Evolutionary conservation across 2,797 vertebrate species (phyloP), one percentile per base, ranked within the genome.

Genomic region (Poecilia velifera): DNA sequence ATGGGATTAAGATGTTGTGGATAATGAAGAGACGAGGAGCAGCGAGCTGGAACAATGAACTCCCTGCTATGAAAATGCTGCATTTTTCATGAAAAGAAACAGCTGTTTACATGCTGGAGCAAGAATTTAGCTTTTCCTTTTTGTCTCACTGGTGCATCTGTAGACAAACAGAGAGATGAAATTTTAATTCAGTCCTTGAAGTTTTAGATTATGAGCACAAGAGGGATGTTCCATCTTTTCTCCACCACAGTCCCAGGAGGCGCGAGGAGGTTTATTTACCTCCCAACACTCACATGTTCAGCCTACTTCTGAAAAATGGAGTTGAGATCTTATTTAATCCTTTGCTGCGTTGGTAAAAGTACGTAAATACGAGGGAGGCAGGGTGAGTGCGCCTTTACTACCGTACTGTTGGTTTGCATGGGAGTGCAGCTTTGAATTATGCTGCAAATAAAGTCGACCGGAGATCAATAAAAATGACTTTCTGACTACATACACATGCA

Each of bases 1-100:
- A 84, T 89, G 78, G 75, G 89, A 91, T 93, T 91, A 89, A 85
- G 89, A 91, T 87, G 87, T 62, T 82, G 83, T 77, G 85, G 80
- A 79, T 91, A 87, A 88, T 89, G 81, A 87, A 81, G 73, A 72
- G 77, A 45, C 64, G n/a, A 36, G 53, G 45, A 28, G 36, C 18
- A 75, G 73, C 4, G 76, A 57, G 75, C 28, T 73, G 46, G 12
- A 55, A 74, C 41, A 25, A 82, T 57, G n/a, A 31, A 76, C 49
- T 46, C 55, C 34, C 20, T 64, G 46, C 70, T 76, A 46, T 53
- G 36, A 47, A 51, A 57, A 66, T 80, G 64, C 0, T 6, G 5
- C 45, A 7, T 62, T 64, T 81, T 78, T 88, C 81, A 82, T 77
- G 62, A 57, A 71, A 3, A 2, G 25, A 79, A 78, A 72, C 18